Base-by-base conservation (phyloP, 2,797 vertebrate species). In the Sebastes steindachneri region DNA sequence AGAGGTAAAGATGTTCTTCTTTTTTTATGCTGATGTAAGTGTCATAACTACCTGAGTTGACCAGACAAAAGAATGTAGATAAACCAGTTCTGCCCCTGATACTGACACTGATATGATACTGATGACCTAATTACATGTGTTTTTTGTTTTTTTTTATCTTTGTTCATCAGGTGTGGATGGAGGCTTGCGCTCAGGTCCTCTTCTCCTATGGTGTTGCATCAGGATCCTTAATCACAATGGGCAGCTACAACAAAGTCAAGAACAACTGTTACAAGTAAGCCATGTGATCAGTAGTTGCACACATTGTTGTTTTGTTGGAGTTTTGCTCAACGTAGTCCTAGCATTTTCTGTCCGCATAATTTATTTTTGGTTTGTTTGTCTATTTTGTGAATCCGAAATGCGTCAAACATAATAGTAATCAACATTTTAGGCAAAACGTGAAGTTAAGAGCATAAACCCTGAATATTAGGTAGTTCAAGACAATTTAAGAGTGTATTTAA, bases 191-290 rank as follows among this genome's bases (percentile, higher is more conserved):
- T 75, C 94, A 94, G 88, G 85, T 95, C 41, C 80, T 91, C 63
- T 94, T 88, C 80, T 95, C 94, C 4, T 95, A 93, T 60, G 85
- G 90, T 62, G 54, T 92, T 68, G 75, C 85, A 41, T 80, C 81
- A 26, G 93, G 92, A 21, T 71, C 66, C 25, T 5, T 94, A 19
- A 93, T 75, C 57, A 91, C 89, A 29, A 28, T 94, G 28, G 81
- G 92, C 35, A 95, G 94, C 83, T 95, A 94, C 76, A 94, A 93
- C 73, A 88, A 83, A 68, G 77, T 87, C 53, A 88, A 90, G 15
- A 93, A 92, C 85, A 93, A 94, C 80, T 94, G 92, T 75, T 93
- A 91, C 84, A 93, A 69, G 94, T 93, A 59, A 74, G 65, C 2
- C 3, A 41, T 58, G 15, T 5, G 4, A 37, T 26, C 6, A 31